Evolutionary conservation across 2,113 vertebrate species (phyloP).

Genomic region (Leucopsar rothschildi): DNA sequence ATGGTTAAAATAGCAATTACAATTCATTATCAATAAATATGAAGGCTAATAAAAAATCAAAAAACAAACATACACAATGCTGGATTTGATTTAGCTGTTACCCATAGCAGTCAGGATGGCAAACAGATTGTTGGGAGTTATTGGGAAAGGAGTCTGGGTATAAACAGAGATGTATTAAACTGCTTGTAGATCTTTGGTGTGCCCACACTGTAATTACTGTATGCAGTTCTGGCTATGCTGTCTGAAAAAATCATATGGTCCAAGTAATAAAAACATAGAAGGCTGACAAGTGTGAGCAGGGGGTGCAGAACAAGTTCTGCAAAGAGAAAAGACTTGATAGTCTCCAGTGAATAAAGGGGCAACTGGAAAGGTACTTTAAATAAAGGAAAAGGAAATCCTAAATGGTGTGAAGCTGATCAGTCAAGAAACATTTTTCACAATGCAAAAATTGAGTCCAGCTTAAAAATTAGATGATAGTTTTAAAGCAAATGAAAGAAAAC

Average conservation of each 20-base stretch:
- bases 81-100: not conserved
- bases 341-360: not conserved
- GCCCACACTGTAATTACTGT: not conserved
- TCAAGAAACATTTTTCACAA: not conserved
- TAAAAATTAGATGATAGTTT: not conserved
- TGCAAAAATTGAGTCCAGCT: not conserved
- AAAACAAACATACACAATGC: not conserved
- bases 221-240: not conserved
- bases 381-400: not conserved
- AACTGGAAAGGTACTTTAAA: not conserved
- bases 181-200: not conserved
- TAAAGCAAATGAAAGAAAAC: not conserved
- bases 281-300: not conserved
- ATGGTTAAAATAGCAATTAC: not conserved
- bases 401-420: not conserved
- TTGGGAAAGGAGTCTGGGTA: not conserved
- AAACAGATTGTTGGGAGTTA: conserved; percentile 12
- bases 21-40: not conserved
- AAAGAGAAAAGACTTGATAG: not conserved
- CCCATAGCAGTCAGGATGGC: not conserved
- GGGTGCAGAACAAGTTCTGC: not conserved
- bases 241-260: conserved; percentile 12
- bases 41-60: not conserved
- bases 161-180: conserved; percentile 5
- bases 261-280: conserved; percentile 2